These are phyloP conservation scores for Labeo calbasu DNA, from an alignment of 2,797 vertebrate species.

Conservation along the genomic window DNA sequence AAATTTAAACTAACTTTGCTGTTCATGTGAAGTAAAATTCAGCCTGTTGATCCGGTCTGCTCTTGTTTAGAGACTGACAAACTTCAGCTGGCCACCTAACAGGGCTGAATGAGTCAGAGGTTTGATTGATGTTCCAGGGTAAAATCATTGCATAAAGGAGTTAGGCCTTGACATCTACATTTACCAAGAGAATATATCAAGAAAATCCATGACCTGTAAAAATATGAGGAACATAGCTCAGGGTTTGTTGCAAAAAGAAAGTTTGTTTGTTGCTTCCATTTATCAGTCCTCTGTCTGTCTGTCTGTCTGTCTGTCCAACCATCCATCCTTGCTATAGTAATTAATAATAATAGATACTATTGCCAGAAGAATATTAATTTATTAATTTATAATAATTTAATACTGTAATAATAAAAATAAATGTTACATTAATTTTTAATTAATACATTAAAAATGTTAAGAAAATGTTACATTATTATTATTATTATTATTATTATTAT, in stretches of 20 bases:
- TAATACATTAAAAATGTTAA: too few species aligned
- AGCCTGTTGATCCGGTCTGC: slow-evolving; percentile 48
- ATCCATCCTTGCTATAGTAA: too few species aligned
- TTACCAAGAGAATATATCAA: neutral
- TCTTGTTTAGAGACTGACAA: slow-evolving; percentile 42
- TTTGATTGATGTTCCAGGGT: slow-evolving; percentile 23
- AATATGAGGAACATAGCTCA: neutral
- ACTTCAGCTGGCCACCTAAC: slow-evolving; percentile 28
- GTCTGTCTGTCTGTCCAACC: too few species aligned
- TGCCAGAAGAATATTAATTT: too few species aligned
- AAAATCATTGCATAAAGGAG: slow-evolving; percentile 10
- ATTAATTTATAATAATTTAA: too few species aligned
- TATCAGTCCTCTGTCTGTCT: neutral
- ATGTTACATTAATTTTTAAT: too few species aligned
- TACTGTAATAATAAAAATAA: too few species aligned
- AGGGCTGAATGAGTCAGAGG: neutral
- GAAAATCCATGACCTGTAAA: neutral
- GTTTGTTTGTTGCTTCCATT: neutral
- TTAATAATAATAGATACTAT: too few species aligned
- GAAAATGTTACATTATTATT: too few species aligned
- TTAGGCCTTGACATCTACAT: slow-evolving; percentile 6
- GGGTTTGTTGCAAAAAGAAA: neutral
- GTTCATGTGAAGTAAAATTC: slow-evolving; percentile 51
- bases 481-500: too few species aligned
- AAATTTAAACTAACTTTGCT: slow-evolving; percentile 56